Evolutionary conservation across 2,797 vertebrate genomes (phyloP), one percentile per base, ranked within the genome.

Genomic region (Euthynnus affinis): DNA sequence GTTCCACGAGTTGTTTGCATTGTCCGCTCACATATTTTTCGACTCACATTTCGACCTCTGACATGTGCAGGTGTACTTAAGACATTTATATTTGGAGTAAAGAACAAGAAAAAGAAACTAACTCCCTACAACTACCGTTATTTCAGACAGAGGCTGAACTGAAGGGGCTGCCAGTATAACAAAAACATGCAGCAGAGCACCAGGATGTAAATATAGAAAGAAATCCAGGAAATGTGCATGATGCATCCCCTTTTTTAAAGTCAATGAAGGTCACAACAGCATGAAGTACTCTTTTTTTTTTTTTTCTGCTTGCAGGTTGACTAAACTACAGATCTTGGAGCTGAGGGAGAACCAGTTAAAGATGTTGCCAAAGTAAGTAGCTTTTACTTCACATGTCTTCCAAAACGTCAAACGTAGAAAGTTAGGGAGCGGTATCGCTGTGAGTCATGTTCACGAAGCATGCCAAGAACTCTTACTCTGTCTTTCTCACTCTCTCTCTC

Each of bases 311-410:
- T 86, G 56, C 93, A 99, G 98, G 92, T 93, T 99, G 92, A 98
- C 96, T 73, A 99, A 98, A 93, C 96, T 99, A 56, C 98, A 98
- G 92, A 99, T 99, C 89, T 57, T 99, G 95, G 98, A 99, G 94
- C 96, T 99, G 87, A 95, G 98, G 92, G 98, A 99, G 94, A 99
- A 99, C 92, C 98, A 99, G 92, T 93, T 99, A 87, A 98, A 99
- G 96, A 97, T 97, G 96, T 95, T 99, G 95, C 98, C 98, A 95
- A 99, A 99, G 98, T 99, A 96, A 96, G 98, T 97, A 23, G 0
- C 52, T 51, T 49, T 63, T 65, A 49, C 25, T 53, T 74, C 34
- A 42, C 17, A 23, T 34, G 2, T 37, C 48, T 40, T 67, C 17
- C 12, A 20, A 20, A 9, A 69, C 7, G 48, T 62, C 37, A 53